Evolutionary conservation across 2,113 vertebrate species (phyloP), one percentile per base, ranked within the genome.

Genomic region (Muscicapa adusta): DNA sequence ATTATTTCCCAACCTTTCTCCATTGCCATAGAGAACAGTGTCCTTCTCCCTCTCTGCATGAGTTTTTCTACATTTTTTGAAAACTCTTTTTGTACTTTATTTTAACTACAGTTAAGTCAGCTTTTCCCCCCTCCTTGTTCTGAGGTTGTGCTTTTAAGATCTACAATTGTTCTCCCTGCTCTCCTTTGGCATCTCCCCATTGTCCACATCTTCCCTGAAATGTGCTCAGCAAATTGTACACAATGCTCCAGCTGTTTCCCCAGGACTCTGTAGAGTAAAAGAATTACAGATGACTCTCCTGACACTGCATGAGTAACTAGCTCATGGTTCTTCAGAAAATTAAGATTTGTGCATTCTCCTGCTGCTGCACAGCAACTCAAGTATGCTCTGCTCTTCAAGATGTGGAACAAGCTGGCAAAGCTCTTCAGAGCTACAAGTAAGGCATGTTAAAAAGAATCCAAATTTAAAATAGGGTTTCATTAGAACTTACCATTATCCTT

Each of bases 201-300:
- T 95, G 92, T 80, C 90, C 67, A 90, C 71, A 76, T 88, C 63
- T 88, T 82, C 47, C 82, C 90, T 25, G 33, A 89, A 85, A 83
- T 40, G 34, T 86, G 57, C 38, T 48, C 88, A 80, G 67, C 38
- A 83, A 91, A 77, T 15, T 62, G 58, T 43, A 79, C 71, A 88
- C 82, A 91, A n/a, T 88, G 51, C 38, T 80, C 63, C 79, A 88
- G 68, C 79, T 93, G 63, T 90, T 92, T 88, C 60, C 67, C 51
- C 79, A 88, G 60, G 19, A 83, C 71, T 73, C 20, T 23, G 14
- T 25, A 58, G 42, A 76, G 29, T 42, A 57, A 89, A 73, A 73
- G 50, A 94, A 90, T 83, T 86, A 84, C 5, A 91, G 60, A 67
- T 86, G 72, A 56, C 56, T 77, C 57, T 91, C 58, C 79, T 54